Percentiles rank a stretch among this genome's conserved stretches.
These are phyloP conservation scores for Ptiloglossa arizonensis DNA, from an alignment of 1,140 invertebrate species.

Conservation along the genomic window DNA sequence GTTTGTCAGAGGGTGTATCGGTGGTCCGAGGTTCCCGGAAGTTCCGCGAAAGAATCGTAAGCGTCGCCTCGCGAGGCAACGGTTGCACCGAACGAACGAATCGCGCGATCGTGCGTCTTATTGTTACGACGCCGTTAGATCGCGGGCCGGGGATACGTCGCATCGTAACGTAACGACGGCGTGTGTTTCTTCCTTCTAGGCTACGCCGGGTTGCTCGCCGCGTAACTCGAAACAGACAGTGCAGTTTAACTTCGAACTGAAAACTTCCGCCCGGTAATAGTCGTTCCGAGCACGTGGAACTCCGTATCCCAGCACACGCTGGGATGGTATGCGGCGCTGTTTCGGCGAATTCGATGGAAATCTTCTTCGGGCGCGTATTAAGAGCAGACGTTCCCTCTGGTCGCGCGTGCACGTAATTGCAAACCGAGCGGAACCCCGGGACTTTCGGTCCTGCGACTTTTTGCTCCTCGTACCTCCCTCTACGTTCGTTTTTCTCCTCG, in stretches of 20 bases:
- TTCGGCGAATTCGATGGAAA: slow-evolving; percentile 25
- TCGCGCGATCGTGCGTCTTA: background rate
- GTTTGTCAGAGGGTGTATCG: too few relatives aligned
- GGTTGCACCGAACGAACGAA: too few relatives aligned
- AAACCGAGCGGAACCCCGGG: background rate
- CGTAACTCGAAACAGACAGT: slow-evolving; percentile 12
- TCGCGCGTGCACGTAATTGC: slow-evolving; percentile 32
- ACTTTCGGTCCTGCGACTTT: background rate
- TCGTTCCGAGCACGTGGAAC: slow-evolving; percentile 37
- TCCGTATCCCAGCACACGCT: background rate
- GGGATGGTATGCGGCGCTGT: background rate
- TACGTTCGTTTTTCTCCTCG: background rate
- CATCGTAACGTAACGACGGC: background rate
- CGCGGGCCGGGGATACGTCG: background rate
- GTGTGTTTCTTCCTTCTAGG: too few relatives aligned
- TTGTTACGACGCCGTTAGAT: background rate
- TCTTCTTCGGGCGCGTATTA: slow-evolving; percentile 12
- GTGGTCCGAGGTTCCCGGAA: too few relatives aligned
- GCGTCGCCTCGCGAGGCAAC: too few relatives aligned
- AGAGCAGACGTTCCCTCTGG: slow-evolving; percentile 22
- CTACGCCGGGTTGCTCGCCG: too few relatives aligned
- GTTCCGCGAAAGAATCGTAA: too few relatives aligned
- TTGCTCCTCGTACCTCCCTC: too few relatives aligned
- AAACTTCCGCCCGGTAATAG: slow-evolving; percentile 27
- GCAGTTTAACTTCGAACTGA: slow-evolving; percentile 6